Conservation (phyloP, 2,888 invertebrate species). For the Philereme transversata region DNA sequence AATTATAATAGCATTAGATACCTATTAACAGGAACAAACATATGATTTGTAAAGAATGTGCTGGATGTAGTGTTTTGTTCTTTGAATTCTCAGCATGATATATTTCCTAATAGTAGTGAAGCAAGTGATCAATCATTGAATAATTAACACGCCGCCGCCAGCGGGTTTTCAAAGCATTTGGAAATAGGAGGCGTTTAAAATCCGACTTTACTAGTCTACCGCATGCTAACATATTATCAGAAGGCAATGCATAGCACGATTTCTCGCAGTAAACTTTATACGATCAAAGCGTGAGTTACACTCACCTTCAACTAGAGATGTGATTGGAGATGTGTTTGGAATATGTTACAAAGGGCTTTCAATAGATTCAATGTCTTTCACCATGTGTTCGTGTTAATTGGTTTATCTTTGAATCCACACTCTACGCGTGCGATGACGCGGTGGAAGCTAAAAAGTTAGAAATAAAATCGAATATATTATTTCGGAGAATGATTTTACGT, state of each 20-base stretch:
- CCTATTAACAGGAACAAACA: too few species aligned
- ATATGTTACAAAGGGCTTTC: conserved; percentile 7
- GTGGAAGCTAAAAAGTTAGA: too few species aligned
- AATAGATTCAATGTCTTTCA: conserved; percentile 1
- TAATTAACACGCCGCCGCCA: not conserved
- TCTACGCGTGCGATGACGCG: too few species aligned
- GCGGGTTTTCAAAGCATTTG: not conserved
- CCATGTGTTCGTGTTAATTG: too few species aligned
- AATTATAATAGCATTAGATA: too few species aligned
- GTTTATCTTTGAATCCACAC: not conserved
- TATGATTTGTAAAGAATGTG: too few species aligned
- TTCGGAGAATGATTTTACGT: too few species aligned
- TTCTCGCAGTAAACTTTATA: conserved; percentile 12
- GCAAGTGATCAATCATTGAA: conserved; percentile 1
- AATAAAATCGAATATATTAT: too few species aligned
- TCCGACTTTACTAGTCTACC: not conserved
- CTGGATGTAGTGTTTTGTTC: not conserved
- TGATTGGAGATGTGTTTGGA: conserved; percentile 17
- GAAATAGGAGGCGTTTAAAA: not conserved
- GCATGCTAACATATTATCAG: not conserved
- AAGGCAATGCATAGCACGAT: conserved; percentile 14
- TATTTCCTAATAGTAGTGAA: not conserved
- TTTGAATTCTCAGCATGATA: not conserved
- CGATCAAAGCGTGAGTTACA: conserved; percentile 6
- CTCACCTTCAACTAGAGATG: conserved; percentile 16